Conservation (phyloP, 2,113 vertebrate genomes). For the Dinomys branickii region DNA sequence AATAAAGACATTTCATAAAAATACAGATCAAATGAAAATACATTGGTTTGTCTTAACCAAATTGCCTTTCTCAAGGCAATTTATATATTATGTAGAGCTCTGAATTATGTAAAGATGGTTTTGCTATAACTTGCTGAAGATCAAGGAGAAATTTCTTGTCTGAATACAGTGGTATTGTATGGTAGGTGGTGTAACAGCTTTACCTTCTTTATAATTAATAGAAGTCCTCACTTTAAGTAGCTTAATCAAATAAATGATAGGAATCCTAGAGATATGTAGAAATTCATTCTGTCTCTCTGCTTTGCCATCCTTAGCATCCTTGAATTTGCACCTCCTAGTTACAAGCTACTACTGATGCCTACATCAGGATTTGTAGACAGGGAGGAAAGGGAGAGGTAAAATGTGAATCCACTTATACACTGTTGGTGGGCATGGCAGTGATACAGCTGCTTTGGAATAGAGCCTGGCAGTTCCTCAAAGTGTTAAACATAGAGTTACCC, state of each 20-base stretch:
- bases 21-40: not conserved
- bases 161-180: not conserved
- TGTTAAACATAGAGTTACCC: not conserved
- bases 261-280: not conserved
- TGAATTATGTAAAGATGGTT: slow-evolving; percentile 1
- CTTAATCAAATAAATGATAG: not conserved
- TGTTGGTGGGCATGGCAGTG: not conserved
- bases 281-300: not conserved
- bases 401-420: not conserved
- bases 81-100: not conserved
- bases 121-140: slow-evolving; percentile 10
- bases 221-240: not conserved
- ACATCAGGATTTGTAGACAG: not conserved
- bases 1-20: slow-evolving; percentile 27
- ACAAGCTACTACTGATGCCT: not conserved
- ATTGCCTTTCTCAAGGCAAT: not conserved
- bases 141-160: slow-evolving; percentile 20
- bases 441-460: not conserved
- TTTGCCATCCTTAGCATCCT: not conserved
- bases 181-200: not conserved
- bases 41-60: slow-evolving; percentile 23
- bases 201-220: not conserved
- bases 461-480: not conserved
- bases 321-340: not conserved
- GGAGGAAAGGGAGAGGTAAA: not conserved